Evolutionary conservation across 2,888 invertebrate species (phyloP).

Genomic region (Polydrusus cervinus): DNA sequence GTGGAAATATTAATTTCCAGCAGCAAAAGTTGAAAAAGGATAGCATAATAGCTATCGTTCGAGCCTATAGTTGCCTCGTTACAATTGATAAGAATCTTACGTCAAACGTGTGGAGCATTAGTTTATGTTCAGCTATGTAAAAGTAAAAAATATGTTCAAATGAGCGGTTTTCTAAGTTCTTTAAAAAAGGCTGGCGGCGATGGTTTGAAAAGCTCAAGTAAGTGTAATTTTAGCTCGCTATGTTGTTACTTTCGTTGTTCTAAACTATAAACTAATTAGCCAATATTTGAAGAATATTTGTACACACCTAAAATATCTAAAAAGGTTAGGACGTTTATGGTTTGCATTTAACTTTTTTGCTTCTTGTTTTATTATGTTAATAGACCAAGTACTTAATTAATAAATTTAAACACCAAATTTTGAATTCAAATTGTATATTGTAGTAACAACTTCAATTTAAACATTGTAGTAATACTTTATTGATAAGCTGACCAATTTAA

Average conservation of each 20-base stretch:
- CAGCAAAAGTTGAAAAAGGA: constrained; percentile 22
- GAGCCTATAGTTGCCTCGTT: constrained; percentile 8
- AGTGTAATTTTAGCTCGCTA: constrained; percentile 29
- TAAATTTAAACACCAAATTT: neutral
- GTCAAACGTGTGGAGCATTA: constrained; percentile 40
- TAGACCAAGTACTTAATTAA: neutral
- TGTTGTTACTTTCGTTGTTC: neutral
- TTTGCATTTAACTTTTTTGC: too few species aligned
- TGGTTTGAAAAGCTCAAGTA: constrained; percentile 57
- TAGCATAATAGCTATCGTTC: neutral
- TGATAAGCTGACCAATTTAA: too few species aligned
- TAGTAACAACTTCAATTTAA: too few species aligned
- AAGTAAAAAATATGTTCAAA: constrained; percentile 64
- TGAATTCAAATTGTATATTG: neutral
- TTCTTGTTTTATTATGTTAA: too few species aligned
- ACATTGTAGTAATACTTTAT: too few species aligned
- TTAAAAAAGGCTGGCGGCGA: constrained; percentile 68
- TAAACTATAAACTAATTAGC: neutral
- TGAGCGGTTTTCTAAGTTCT: constrained; percentile 70
- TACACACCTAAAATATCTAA: too few species aligned
- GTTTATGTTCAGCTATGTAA: constrained; percentile 58
- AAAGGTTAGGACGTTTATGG: too few species aligned
- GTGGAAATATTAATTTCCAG: constrained; percentile 19
- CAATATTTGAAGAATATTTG: too few species aligned
- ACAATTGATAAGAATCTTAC: constrained; percentile 40